A percentile compares a stretch with the other conserved stretches of the same genome.
Conservation (phyloP, 92 coral and sea anemone species). For the Phymanthus crucifer region DNA sequence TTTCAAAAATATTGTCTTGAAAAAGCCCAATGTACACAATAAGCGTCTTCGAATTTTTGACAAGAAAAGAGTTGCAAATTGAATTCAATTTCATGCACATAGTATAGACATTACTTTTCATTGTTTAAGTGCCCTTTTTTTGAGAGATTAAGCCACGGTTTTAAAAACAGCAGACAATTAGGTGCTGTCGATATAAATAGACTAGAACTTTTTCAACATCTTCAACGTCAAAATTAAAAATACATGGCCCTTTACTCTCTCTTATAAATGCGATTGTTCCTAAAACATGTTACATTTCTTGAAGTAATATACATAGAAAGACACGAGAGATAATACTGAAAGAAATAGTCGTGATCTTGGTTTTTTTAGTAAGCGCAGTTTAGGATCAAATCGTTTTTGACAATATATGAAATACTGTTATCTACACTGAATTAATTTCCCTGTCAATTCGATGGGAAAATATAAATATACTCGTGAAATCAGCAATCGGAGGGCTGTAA, state of each 20-base stretch:
- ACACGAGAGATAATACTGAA: background rate
- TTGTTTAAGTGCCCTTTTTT: background rate
- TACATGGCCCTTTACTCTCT: background rate
- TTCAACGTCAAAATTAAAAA: background rate
- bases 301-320: background rate
- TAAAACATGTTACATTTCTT: background rate
- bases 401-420: background rate
- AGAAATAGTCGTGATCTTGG: background rate
- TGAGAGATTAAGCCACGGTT: background rate
- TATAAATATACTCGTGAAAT: background rate
- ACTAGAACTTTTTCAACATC: background rate
- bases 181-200: constrained; percentile 1
- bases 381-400: background rate
- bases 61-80: background rate
- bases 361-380: background rate
- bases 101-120: background rate
- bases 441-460: background rate
- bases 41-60: background rate
- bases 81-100: background rate
- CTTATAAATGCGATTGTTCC: background rate
- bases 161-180: background rate
- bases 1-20: background rate
- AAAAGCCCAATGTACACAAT: background rate
- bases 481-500: background rate
- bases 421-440: background rate